Conservation (phyloP, 2,888 invertebrate genomes). For the Unio delphinus region DNA sequence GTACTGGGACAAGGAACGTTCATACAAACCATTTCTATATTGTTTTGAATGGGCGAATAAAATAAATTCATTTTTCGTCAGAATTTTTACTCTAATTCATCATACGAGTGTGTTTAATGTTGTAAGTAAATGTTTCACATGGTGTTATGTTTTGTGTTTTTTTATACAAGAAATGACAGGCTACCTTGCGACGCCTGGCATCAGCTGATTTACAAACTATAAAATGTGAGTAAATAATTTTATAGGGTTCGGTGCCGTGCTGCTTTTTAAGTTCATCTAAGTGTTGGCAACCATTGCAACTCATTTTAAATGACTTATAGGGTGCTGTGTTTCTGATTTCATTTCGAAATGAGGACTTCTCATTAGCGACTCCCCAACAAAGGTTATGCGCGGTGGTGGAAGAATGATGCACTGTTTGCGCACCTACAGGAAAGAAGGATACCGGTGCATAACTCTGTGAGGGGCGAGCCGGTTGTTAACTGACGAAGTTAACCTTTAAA, state of each 20-base stretch:
- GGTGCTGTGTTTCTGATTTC: constrained; percentile 12
- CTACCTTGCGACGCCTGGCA: constrained; percentile 88
- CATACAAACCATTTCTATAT: no score
- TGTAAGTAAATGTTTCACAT: no score
- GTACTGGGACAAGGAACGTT: no score
- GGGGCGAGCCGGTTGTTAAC: no score
- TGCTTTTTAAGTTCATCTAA: constrained; percentile 84
- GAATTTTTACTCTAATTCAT: no score
- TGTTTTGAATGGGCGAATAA: no score
- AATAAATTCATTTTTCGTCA: no score
- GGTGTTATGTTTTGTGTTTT: no score
- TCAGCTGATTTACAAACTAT: constrained; percentile 83
- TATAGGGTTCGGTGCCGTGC: constrained; percentile 82
- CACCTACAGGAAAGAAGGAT: constrained; percentile 21
- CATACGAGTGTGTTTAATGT: no score
- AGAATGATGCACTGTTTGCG: constrained; percentile 26
- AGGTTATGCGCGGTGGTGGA: constrained; percentile 50
- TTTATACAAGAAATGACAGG: not conserved
- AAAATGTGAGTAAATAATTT: constrained; percentile 89
- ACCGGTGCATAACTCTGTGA: constrained; percentile 28
- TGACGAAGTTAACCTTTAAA: no score
- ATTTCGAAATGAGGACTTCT: constrained; percentile 26
- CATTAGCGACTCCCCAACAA: constrained; percentile 34
- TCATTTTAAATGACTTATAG: constrained; percentile 77
- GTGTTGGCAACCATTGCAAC: constrained; percentile 87